Evolutionary conservation across 1,140 invertebrate genomes (phyloP).

Genomic region (Trinorchestia longiramus): DNA sequence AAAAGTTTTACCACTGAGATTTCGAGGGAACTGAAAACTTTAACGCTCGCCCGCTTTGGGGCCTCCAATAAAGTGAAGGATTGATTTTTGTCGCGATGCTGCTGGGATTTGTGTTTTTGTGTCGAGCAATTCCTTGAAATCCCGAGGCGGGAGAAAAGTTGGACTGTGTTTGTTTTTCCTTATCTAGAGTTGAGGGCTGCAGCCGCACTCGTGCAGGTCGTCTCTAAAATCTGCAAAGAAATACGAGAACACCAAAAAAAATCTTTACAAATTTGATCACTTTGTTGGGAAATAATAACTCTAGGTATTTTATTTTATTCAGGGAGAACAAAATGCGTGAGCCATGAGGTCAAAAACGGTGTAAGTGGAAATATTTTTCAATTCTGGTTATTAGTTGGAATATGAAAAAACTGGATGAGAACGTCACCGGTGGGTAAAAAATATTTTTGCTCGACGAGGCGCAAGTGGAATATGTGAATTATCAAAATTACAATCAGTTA

Average conservation of each 20-base stretch:
- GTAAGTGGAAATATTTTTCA: no score
- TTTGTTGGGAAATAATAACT: not conserved
- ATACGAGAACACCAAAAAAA: not conserved
- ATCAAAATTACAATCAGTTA: no score
- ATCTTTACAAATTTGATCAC: slow-evolving; percentile 1
- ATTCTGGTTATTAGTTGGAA: no score
- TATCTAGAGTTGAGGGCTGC: slow-evolving; percentile 1
- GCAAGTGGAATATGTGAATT: no score
- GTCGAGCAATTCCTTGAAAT: slow-evolving; percentile 15
- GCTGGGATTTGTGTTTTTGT: slow-evolving; percentile 48
- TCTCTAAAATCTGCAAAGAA: slow-evolving; percentile 23
- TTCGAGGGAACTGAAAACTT: not conserved
- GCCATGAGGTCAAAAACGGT: no score
- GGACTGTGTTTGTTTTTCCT: slow-evolving; percentile 47
- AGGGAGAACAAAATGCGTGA: not conserved
- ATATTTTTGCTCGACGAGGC: no score
- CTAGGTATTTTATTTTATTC: no score
- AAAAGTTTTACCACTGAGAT: not conserved
- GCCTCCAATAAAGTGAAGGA: slow-evolving; percentile 48
- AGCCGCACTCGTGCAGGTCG: slow-evolving; percentile 2
- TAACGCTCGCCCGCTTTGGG: not conserved
- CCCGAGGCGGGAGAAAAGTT: slow-evolving; percentile 1
- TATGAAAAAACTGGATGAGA: no score
- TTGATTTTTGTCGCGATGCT: slow-evolving; percentile 42
- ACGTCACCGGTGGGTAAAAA: no score